Evolutionary conservation across 2,888 invertebrate genomes (phyloP).

Genomic region (Trichopria drosophilae): DNA sequence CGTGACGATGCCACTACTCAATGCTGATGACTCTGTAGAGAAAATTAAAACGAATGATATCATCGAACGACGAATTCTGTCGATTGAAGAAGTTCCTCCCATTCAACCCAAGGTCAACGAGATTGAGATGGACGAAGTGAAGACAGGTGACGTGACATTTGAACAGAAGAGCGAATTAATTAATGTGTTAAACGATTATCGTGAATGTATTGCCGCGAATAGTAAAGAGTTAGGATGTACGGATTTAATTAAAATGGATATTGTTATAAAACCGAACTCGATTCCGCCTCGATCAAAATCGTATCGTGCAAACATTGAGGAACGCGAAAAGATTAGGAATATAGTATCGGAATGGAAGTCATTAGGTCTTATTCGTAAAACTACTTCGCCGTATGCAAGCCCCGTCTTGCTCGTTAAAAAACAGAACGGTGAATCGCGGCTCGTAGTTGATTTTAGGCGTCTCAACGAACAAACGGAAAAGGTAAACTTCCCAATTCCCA

Average conservation of each 20-base stretch:
- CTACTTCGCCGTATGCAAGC: slow-evolving; percentile 24
- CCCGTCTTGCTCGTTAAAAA: slow-evolving; percentile 22
- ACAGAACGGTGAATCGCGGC: slow-evolving; percentile 16
- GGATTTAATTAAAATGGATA: slow-evolving; percentile 12
- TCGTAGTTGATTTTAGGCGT: slow-evolving; percentile 23
- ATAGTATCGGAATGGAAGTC: slow-evolving; percentile 29
- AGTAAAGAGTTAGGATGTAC: slow-evolving; percentile 1
- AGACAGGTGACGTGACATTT: no score
- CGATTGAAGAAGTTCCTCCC: no score
- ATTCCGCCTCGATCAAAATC: slow-evolving; percentile 13
- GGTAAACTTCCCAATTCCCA: slow-evolving; percentile 31
- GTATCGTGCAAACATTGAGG: slow-evolving; percentile 20
- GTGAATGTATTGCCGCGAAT: neutral
- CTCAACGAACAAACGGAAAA: slow-evolving; percentile 21
- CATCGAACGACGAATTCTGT: no score
- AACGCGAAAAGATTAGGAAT: slow-evolving; percentile 19
- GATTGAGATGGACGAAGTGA: no score
- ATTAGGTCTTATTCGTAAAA: slow-evolving; percentile 25
- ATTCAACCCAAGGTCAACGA: no score
- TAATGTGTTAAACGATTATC: neutral
- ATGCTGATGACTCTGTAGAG: neutral
- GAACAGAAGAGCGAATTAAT: no score
- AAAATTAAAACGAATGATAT: neutral
- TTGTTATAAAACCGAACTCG: slow-evolving; percentile 3
- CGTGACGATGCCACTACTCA: slow-evolving; percentile 1